Conservation (phyloP, 2,797 vertebrate species). For the Buceros bicornis region DNA sequence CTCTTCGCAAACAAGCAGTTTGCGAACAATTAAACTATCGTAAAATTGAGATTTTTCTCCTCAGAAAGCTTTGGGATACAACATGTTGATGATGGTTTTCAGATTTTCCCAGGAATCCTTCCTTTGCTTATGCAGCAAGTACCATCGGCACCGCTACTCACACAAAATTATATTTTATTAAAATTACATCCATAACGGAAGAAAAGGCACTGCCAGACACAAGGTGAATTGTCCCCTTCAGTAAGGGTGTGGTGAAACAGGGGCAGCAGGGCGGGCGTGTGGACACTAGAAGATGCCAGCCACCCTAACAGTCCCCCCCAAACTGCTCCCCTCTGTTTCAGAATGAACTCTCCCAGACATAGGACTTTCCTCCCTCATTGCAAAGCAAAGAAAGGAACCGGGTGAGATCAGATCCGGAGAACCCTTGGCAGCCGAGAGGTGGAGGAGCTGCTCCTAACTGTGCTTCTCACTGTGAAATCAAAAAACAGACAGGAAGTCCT, state of each 20-base stretch:
- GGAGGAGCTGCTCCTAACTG: not conserved
- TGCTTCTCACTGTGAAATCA: not conserved
- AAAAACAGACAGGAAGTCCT: not conserved
- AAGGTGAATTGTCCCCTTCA: no score
- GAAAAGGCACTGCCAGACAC: accelerated
- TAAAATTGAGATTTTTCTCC: not conserved
- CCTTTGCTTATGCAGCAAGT: not conserved
- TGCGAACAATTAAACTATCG: constrained; percentile 41
- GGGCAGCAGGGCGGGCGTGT: no score
- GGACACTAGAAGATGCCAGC: not conserved
- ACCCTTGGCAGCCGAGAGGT: not conserved
- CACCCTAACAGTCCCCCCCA: not conserved
- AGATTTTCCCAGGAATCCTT: not conserved
- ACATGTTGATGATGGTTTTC: not conserved
- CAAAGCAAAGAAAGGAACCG: not conserved
- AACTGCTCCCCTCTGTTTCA: not conserved
- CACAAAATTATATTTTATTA: accelerated
- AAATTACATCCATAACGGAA: not conserved
- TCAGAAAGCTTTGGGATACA: not conserved
- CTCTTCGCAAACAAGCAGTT: constrained; percentile 3
- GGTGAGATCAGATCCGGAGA: not conserved
- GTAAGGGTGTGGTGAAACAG: accelerated
- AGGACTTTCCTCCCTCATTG: no score
- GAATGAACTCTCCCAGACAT: not conserved
- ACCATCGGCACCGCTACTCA: no score